Percentiles rank a stretch among this genome's conserved stretches.
Evolutionary conservation across 2,888 invertebrate genomes (phyloP).

Genomic region (Carpatolechia fugitivella): DNA sequence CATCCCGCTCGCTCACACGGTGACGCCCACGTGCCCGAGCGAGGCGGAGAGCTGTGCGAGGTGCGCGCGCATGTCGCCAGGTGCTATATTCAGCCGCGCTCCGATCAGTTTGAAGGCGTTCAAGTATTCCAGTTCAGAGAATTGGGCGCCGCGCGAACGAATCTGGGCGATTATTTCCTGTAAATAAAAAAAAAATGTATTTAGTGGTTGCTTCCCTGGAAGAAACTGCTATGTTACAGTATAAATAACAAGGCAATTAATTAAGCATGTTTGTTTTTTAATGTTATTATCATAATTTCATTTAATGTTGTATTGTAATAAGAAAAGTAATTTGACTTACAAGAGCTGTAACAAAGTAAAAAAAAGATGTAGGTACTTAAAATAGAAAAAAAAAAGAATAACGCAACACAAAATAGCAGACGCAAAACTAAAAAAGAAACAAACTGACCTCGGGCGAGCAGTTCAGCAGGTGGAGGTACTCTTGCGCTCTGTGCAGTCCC

Average conservation of each 20-base stretch:
- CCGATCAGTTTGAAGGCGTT: conserved; percentile 90
- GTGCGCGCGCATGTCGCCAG: conserved; percentile 81
- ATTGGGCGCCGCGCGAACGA: conserved; percentile 92
- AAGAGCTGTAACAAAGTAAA: too few species aligned
- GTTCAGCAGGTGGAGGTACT: conserved; percentile 92
- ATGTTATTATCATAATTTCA: too few species aligned
- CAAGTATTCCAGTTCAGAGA: conserved; percentile 92
- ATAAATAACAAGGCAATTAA: too few species aligned
- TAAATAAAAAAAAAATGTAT: conserved; percentile 29
- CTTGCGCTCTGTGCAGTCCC: conserved; percentile 90
- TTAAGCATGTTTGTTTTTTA: too few species aligned
- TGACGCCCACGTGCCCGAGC: conserved; percentile 89
- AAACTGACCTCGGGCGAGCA: conserved; percentile 81
- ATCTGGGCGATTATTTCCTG: conserved; percentile 91
- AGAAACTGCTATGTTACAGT: too few species aligned
- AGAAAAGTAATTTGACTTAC: too few species aligned
- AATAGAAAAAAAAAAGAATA: too few species aligned
- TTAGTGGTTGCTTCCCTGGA: too few species aligned
- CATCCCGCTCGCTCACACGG: conserved; percentile 74
- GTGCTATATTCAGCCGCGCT: conserved; percentile 77
- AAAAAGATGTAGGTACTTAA: too few species aligned
- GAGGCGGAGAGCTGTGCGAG: conserved; percentile 91
- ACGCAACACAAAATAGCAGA: too few species aligned
- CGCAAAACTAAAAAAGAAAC: too few species aligned
- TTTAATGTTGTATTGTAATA: too few species aligned